A percentile compares a stretch with the other conserved stretches of the same genome.
Evolutionary conservation across 2,888 invertebrate genomes (phyloP).

Genomic region (Hypomecis punctinalis): DNA sequence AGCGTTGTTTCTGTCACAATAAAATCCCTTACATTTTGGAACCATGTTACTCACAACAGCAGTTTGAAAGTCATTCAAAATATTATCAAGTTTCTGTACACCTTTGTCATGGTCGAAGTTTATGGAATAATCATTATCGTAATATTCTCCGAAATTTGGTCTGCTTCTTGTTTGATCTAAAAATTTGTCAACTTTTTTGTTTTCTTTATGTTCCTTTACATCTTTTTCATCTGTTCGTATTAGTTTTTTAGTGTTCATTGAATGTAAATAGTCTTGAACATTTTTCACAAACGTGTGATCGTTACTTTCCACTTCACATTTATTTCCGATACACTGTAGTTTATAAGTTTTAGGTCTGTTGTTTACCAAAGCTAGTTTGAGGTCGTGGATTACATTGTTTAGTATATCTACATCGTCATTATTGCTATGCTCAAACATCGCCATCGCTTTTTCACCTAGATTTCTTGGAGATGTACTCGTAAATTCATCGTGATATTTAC

Average conservation of each 20-base stretch:
- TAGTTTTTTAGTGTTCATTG: neutral
- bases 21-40: neutral
- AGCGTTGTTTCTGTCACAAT: neutral
- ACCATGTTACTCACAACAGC: neutral
- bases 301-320: slow-evolving; percentile 4
- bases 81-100: neutral
- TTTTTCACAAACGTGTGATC: neutral
- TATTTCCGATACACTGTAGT: neutral
- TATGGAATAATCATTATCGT: neutral
- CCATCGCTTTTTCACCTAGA: neutral
- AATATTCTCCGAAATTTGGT: no score
- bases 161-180: neutral
- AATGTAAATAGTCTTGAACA: neutral
- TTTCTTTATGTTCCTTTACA: neutral
- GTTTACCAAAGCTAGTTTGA: neutral
- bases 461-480: neutral
- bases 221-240: neutral
- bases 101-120: neutral
- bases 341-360: neutral
- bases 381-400: neutral
- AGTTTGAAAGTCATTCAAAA: neutral
- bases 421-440: neutral
- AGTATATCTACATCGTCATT: neutral
- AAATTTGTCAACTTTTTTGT: neutral
- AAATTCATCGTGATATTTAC: neutral